These are phyloP conservation scores for Monomorium pharaonis DNA, from an alignment of 1,140 invertebrate genomes.

Conservation along the genomic window DNA sequence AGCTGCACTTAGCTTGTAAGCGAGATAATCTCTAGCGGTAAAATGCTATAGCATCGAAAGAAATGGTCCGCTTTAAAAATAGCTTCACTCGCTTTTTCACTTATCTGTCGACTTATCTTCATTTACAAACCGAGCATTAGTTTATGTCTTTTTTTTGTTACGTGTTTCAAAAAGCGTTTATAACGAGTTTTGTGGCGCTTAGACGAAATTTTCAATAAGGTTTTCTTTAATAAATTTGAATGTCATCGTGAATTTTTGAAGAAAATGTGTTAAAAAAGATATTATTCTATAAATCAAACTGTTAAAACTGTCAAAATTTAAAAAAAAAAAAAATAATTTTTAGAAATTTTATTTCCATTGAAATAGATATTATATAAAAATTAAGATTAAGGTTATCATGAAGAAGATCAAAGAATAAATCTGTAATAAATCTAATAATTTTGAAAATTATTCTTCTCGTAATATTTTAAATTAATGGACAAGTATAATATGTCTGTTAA, in stretches of 20 bases:
- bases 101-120: not conserved
- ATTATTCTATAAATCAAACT: not conserved
- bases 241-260: not conserved
- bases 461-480: not conserved
- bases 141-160: not conserved
- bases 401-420: not conserved
- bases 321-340: not conserved
- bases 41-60: not conserved
- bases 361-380: not conserved
- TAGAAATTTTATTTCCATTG: not conserved
- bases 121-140: not conserved
- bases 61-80: slow-evolving; percentile 36
- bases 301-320: not conserved
- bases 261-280: not conserved
- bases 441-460: not conserved
- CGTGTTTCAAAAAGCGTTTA: not conserved
- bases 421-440: not conserved
- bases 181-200: not conserved
- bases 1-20: not conserved
- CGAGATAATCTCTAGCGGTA: slow-evolving; percentile 9
- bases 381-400: not conserved
- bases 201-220: not conserved
- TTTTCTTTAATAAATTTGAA: not conserved
- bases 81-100: not conserved
- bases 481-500: not conserved